Base-by-base conservation (phyloP, 2,888 invertebrate species). In the Nomada ruficornis region DNA sequence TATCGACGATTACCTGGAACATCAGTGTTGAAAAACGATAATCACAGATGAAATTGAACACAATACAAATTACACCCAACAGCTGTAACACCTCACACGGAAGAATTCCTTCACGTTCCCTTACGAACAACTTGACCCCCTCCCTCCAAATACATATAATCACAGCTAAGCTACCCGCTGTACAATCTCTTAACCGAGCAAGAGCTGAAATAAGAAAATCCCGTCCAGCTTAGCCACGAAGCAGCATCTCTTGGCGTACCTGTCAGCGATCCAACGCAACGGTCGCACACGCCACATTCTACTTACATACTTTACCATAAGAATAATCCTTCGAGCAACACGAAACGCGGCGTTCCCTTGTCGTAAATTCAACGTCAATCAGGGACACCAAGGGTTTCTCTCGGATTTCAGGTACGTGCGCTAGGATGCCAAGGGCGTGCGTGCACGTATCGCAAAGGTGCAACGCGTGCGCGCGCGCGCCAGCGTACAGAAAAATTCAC, bases 281-380 rank as follows among this genome's bases (percentile, higher is more conserved):
- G n/a, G 36, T 52, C 15, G 52, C 52, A 3, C n/a, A 15, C 67
- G 20, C 36, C 13, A 29, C 29, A 15, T 36, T 36, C 9, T 11
- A 36, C n/a, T 1, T 10, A 11, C 5, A 4, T 67, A 67, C 36
- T 54, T 54, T 42, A 54, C 15, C 20, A 36, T 20, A 10, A 18
- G 62, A 18, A 29, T 36, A 52, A 63, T 42, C 71, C 63, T 59
- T 9, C 44, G 36, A 18, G 26, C 54, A 42, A 23, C 63, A 23
- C 54, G 62, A 55, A 73, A 44, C 55, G 15, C 47, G 29, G 15
- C 18, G 29, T 36, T 50, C 55, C 74, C 47, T 15, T n/a, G 23
- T 23, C 65, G n/a, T 65, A 50, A 65, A 54, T 65, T 36, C 26
- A 57, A 20, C 50, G 57, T 77, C 57, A n/a, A 77, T 77, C 77